Evolutionary conservation across 2,797 vertebrate genomes (phyloP).

Genomic region (Anguilla pacifica): DNA sequence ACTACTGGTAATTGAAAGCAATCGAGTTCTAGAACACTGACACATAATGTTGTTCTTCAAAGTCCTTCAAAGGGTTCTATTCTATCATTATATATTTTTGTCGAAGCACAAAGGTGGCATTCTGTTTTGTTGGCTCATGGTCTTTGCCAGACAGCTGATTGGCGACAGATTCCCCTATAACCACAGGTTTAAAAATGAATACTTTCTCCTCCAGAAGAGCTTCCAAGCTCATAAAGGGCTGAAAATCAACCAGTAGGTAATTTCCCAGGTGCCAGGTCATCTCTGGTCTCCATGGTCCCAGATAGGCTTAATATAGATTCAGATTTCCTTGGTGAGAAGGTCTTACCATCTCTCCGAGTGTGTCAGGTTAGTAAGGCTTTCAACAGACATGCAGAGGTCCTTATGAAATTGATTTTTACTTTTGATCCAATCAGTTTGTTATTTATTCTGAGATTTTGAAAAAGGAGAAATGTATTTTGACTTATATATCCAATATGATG

Average conservation of each 20-base stretch:
- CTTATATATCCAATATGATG: not conserved
- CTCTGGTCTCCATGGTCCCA: not conserved
- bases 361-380: not conserved
- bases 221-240: constrained; percentile 24
- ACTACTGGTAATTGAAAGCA: too few relatives aligned
- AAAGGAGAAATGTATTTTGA: not conserved
- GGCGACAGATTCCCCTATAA: constrained; percentile 23
- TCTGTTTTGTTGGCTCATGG: not conserved
- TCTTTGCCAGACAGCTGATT: not conserved
- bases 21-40: too few relatives aligned
- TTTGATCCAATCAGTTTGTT: constrained; percentile 49
- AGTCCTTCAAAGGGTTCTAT: not conserved
- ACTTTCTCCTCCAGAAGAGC: constrained; percentile 35
- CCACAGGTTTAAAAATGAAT: constrained; percentile 33
- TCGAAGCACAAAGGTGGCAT: not conserved
- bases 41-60: too few relatives aligned
- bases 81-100: not conserved
- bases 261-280: constrained; percentile 27
- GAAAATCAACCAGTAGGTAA: constrained; percentile 16
- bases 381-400: not conserved
- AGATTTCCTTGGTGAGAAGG: constrained; percentile 17
- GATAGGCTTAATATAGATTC: not conserved
- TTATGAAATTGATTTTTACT: constrained; percentile 24
- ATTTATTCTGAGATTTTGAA: constrained; percentile 35
- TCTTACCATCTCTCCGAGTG: not conserved